These are phyloP conservation scores for Myathropa florea DNA, from an alignment of 2,888 invertebrate genomes.

Conservation along the genomic window DNA sequence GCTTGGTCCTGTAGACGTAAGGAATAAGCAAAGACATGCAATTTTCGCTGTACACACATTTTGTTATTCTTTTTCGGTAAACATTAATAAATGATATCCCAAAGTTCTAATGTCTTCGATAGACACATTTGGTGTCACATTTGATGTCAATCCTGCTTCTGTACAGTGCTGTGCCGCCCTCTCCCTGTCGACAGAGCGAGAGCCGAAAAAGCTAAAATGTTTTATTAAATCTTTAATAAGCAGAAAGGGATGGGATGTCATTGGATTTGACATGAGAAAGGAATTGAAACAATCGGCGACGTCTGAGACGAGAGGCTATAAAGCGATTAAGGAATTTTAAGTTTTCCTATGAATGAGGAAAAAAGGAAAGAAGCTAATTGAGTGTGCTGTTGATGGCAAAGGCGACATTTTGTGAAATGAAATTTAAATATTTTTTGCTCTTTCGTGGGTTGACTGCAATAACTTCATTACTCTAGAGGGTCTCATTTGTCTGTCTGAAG, in stretches of 20 bases:
- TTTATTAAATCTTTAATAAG: slow-evolving; percentile 4
- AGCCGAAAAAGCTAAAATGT: not conserved
- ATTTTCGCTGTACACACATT: not conserved
- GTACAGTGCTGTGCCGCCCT: not conserved
- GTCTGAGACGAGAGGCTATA: not conserved
- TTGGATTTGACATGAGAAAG: not conserved
- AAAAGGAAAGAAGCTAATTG: slow-evolving; percentile 17
- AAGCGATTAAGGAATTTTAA: not conserved
- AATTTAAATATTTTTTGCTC: not conserved
- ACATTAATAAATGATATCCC: slow-evolving; percentile 34
- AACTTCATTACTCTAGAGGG: not conserved
- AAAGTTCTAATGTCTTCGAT: slow-evolving; percentile 18
- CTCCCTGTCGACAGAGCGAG: not conserved
- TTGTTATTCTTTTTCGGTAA: slow-evolving; percentile 11
- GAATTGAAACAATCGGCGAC: not conserved
- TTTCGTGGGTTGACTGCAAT: not conserved
- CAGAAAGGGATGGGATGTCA: not conserved
- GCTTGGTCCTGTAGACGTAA: not conserved
- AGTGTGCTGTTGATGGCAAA: slow-evolving; percentile 7
- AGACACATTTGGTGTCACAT: slow-evolving; percentile 33
- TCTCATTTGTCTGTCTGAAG: not conserved
- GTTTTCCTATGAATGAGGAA: not conserved
- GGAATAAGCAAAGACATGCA: slow-evolving; percentile 15
- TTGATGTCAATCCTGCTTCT: slow-evolving; percentile 30
- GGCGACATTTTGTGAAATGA: not conserved